phyloP scores from a whole-genome alignment of 1,140 invertebrate genomes.

The Calephelis virginiensis region DNA sequence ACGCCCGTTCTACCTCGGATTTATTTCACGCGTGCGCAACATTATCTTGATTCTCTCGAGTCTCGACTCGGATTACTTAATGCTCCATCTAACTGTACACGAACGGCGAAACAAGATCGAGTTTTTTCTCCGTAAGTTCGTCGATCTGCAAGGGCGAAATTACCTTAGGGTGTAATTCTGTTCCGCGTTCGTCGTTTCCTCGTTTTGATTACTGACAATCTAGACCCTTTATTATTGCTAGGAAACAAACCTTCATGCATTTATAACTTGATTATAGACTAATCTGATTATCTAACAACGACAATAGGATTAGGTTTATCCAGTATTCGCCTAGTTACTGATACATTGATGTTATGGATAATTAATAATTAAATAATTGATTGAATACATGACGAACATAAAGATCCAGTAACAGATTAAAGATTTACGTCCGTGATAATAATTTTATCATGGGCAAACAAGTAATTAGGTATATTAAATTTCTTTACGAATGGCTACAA shows the following conservation, averaged over 20 bases:
- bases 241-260: background rate
- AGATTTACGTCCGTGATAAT: too few species aligned
- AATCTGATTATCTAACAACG: conserved; percentile 6
- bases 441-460: too few species aligned
- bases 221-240: conserved; percentile 1
- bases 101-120: conserved; percentile 64
- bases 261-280: conserved; percentile 19
- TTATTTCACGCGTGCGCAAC: conserved; percentile 76
- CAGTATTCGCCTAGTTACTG: background rate
- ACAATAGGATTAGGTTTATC: conserved; percentile 5
- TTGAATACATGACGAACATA: background rate
- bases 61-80: conserved; percentile 75
- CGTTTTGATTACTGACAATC: conserved; percentile 8
- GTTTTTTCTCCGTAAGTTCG: conserved; percentile 70
- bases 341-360: too few species aligned
- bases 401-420: too few species aligned
- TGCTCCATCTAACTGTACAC: conserved; percentile 71
- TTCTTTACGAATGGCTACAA: too few species aligned
- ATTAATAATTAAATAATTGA: background rate
- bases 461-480: too few species aligned
- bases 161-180: conserved; percentile 45
- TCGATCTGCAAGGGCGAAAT: conserved; percentile 58
- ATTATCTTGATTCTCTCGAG: conserved; percentile 69
- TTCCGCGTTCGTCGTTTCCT: conserved; percentile 27
- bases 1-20: conserved; percentile 38